Evolutionary conservation across 2,113 vertebrate species (phyloP).

Genomic region (Ceuthmochares aereus): DNA sequence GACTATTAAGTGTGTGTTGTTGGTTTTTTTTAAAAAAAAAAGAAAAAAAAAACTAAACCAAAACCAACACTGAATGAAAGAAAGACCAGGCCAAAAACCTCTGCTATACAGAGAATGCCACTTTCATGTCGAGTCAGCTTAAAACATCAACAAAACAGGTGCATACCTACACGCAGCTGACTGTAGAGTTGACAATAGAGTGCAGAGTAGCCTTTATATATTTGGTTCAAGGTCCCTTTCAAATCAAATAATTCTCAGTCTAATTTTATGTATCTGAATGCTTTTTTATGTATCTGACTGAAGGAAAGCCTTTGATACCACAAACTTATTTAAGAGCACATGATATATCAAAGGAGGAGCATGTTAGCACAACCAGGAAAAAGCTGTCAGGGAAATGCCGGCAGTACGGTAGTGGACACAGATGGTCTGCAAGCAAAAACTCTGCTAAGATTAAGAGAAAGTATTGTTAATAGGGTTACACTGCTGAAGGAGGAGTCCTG

Average conservation of each 20-base stretch:
- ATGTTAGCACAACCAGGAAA: background rate
- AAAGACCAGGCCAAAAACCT: background rate
- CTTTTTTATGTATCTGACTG: background rate
- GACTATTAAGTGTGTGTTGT: too few relatives aligned
- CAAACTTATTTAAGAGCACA: background rate
- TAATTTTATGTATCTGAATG: background rate
- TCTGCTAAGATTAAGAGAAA: constrained; percentile 20
- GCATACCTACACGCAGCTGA: background rate
- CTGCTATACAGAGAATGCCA: background rate
- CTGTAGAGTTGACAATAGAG: background rate
- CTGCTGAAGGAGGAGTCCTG: background rate
- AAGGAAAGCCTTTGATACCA: background rate
- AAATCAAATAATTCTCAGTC: background rate
- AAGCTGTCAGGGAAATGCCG: background rate
- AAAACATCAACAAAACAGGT: background rate
- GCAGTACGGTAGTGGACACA: background rate
- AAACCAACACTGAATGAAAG: background rate
- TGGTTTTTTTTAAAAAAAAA: too few relatives aligned
- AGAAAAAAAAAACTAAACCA: background rate
- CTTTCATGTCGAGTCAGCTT: background rate
- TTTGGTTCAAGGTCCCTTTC: background rate
- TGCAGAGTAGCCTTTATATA: background rate
- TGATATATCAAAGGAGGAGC: background rate
- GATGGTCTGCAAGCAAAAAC: constrained; percentile 1
- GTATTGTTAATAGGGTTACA: background rate